A percentile compares a stretch with the other conserved stretches of the same genome.
phyloP scores from a whole-genome alignment of 2,113 vertebrate genomes.

The Sylvietta virens region DNA sequence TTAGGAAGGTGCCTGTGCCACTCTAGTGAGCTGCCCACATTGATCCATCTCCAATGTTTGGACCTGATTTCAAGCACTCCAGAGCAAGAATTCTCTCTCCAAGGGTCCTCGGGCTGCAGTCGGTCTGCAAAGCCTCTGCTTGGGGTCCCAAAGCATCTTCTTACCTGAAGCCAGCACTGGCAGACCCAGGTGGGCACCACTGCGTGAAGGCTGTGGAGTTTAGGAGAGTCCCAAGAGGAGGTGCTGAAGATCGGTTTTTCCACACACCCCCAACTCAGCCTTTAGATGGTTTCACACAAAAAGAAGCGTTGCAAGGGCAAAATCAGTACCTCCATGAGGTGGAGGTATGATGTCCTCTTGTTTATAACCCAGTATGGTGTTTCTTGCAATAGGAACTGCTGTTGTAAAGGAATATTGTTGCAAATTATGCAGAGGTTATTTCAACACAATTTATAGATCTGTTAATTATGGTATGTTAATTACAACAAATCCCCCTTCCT shows the following conservation, averaged over 20 bases:
- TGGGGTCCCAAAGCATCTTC: background rate
- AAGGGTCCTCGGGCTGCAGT: background rate
- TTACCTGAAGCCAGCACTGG: background rate
- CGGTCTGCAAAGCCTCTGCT: background rate
- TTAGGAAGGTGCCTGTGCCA: background rate
- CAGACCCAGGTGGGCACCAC: background rate
- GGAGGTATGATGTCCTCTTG: background rate
- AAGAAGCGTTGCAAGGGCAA: background rate
- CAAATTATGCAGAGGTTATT: background rate
- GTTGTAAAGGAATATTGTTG: background rate
- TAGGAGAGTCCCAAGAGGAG: background rate
- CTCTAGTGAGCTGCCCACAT: background rate
- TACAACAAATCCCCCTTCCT: background rate
- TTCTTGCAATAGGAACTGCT: background rate
- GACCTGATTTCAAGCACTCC: background rate
- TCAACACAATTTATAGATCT: background rate
- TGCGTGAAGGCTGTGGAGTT: background rate
- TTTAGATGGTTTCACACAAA: background rate
- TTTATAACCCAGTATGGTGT: background rate
- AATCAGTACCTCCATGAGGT: background rate
- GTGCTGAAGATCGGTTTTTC: background rate
- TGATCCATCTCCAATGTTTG: fast-evolving
- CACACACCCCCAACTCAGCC: background rate
- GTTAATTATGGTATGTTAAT: background rate
- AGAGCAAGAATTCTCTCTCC: background rate